Evolutionary conservation across 2,888 invertebrate species (phyloP), one percentile per base, ranked within the genome.

Genomic region (Ectemnius continuus): DNA sequence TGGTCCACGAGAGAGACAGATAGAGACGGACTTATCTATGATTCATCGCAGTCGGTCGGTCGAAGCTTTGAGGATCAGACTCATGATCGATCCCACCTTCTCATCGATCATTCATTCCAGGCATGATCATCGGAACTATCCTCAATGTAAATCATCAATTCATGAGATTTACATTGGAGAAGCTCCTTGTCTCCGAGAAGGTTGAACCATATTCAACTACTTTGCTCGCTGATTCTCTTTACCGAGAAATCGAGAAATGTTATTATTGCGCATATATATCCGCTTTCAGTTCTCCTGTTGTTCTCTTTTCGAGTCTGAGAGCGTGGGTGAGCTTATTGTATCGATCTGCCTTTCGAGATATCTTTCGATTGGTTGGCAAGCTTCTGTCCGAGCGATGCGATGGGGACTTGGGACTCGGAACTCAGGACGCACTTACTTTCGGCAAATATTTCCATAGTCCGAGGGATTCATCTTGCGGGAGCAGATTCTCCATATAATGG

Each of bases 21-120:
- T 62, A 23, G 2, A n/a, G n/a, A n/a, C 6, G 26, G 20, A 18
- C 73, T 73, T 59, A 73, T 64, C 65, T 48, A 36, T 65, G 58
- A 72, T 45, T 56, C 46, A 57, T 67, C 63, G 60, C 56, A 36
- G 67, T 13, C 57, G 46, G 67, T 13, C 57, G 76, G 70, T 46
- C 14, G 26, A 58, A 64, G 16, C 63, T 46, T 20, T 20, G 57
- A 59, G 20, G 61, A 64, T 75, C 46, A 45, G 16, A 2, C 62
- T 18, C 52, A 57, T 75, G 70, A 70, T 67, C 70, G 73, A 74
- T 75, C 61, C 52, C 47, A 16, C 26, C 26, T 46, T 63, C 28
- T 64, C 58, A 48, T 23, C 57, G 23, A 36, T 68, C 45, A 63
- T 28, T 23, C 52, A 65, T 69, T 57, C 48, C 46, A 52, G 18